Percentiles rank a stretch among this genome's conserved stretches.
Conservation (phyloP, 2,888 invertebrate genomes). For the Hypena proboscidalis region DNA sequence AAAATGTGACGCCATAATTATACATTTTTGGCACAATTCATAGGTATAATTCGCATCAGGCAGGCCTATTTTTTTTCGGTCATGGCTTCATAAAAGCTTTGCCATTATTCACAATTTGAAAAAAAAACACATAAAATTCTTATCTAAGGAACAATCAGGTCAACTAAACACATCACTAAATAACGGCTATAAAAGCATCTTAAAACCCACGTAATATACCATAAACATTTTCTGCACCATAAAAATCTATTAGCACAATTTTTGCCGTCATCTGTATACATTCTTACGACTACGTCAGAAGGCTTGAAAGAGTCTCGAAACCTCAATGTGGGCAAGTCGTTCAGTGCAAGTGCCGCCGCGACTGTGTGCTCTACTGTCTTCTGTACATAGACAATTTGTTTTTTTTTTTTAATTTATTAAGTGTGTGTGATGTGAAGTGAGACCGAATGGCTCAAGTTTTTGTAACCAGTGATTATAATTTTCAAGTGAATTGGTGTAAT, state of each 20-base stretch:
- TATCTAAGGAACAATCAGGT: no score
- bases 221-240: conserved; percentile 4
- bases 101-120: not conserved
- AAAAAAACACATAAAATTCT: not conserved
- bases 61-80: no score
- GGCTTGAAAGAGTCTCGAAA: conserved; percentile 77
- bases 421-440: conserved; percentile 39
- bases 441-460: conserved; percentile 1
- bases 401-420: conserved; percentile 20
- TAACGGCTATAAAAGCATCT: no score
- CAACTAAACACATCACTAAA: no score
- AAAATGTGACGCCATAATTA: no score
- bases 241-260: conserved; percentile 21
- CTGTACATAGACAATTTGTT: conserved; percentile 11
- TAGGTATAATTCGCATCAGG: no score
- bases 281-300: conserved; percentile 68
- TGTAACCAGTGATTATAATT: no score
- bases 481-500: no score
- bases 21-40: no score
- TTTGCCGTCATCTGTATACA: conserved; percentile 63
- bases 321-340: conserved; percentile 68
- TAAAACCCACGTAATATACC: not conserved
- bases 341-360: conserved; percentile 78
- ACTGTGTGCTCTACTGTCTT: conserved; percentile 71
- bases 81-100: not conserved